Evolutionary conservation across 2,113 vertebrate genomes (phyloP).

Genomic region (Hemiscyllium ocellatum): DNA sequence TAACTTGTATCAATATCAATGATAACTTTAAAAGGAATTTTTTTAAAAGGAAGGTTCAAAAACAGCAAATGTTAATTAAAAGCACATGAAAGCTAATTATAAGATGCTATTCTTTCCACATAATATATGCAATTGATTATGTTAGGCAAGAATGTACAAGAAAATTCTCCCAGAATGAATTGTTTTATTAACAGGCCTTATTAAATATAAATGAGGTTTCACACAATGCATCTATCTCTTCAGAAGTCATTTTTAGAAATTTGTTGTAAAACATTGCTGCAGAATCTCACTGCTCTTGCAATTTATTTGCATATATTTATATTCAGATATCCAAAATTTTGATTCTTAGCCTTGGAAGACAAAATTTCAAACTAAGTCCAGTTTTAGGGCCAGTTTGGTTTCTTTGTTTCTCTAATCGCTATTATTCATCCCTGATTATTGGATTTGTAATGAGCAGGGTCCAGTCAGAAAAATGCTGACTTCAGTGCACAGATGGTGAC

Average conservation of each 20-base stretch:
- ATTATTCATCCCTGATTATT: not conserved
- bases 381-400: not conserved
- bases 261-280: not conserved
- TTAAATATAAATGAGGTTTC: slow-evolving; percentile 6
- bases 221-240: not conserved
- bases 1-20: not conserved
- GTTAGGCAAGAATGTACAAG: not conserved
- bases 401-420: not conserved
- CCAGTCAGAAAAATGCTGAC: not conserved
- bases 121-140: slow-evolving; percentile 9
- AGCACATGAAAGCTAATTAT: not conserved
- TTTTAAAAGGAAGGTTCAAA: not conserved
- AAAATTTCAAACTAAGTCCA: not conserved
- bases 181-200: not conserved
- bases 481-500: not conserved
- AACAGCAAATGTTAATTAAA: not conserved
- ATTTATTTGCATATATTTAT: slow-evolving; percentile 4
- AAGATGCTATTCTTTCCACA: not conserved
- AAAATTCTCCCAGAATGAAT: not conserved
- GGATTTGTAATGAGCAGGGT: not conserved
- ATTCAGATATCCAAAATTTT: not conserved
- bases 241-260: not conserved
- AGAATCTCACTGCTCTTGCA: not conserved
- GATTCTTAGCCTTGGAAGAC: not conserved
- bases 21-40: not conserved